Percentiles rank a stretch among this genome's conserved stretches.
phyloP scores from a whole-genome alignment of 2,888 invertebrate species.

The Hartigia nigra region DNA sequence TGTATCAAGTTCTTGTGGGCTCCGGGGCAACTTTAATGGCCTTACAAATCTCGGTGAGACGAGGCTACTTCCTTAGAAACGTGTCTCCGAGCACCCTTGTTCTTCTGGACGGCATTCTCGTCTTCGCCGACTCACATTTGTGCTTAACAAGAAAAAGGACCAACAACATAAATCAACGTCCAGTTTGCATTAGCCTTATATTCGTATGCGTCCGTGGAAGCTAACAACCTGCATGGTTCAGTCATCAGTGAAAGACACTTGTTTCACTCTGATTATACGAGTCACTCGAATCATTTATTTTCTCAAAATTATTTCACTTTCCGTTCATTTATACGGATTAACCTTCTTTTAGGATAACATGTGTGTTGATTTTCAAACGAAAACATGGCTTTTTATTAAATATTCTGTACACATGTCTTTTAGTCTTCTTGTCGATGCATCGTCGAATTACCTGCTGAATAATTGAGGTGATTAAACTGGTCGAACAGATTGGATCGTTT shows the following conservation, averaged over 20 bases:
- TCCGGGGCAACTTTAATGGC: slow-evolving; percentile 43
- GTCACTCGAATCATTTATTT: slow-evolving; percentile 11
- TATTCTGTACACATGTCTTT: not conserved
- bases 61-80: slow-evolving; percentile 42
- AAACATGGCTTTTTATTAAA: not conserved
- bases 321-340: slow-evolving; percentile 1
- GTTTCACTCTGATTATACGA: not conserved
- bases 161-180: slow-evolving; percentile 34
- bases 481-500: not conserved
- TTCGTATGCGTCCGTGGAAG: not conserved
- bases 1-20: slow-evolving; percentile 32
- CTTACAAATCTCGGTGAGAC: slow-evolving; percentile 51
- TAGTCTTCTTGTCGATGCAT: not conserved
- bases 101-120: slow-evolving; percentile 4
- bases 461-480: not conserved
- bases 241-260: slow-evolving; percentile 9
- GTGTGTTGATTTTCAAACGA: not conserved
- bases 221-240: slow-evolving; percentile 9
- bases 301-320: slow-evolving; percentile 19
- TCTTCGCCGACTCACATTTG: slow-evolving; percentile 22
- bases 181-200: slow-evolving; percentile 26
- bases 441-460: not conserved
- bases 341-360: not conserved
- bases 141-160: slow-evolving; percentile 14
- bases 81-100: slow-evolving; percentile 23